These are phyloP conservation scores for Acipenser oxyrinchus DNA, from an alignment of 2,797 vertebrate genomes.

Conservation along the genomic window DNA sequence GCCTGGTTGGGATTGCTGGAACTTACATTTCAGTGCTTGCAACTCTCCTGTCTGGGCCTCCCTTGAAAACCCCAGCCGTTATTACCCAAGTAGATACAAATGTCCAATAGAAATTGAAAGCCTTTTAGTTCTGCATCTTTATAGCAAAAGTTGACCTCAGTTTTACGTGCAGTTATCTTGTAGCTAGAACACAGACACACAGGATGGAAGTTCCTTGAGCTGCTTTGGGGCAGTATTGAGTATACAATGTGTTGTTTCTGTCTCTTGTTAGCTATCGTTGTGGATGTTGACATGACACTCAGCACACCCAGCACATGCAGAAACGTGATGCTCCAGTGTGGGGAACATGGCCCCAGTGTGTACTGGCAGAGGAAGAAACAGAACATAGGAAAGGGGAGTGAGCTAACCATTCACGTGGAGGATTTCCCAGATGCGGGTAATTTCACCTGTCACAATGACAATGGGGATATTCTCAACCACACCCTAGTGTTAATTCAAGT, in stretches of 20 bases:
- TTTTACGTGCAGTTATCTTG: neutral
- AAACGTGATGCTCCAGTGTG: slow-evolving; percentile 16
- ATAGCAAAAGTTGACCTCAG: neutral
- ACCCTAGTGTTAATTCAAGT: slow-evolving; percentile 49
- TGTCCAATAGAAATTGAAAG: too few species aligned
- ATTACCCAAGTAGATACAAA: too few species aligned
- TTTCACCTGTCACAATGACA: slow-evolving; percentile 50
- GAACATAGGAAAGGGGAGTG: slow-evolving; percentile 18
- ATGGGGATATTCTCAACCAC: slow-evolving; percentile 51
- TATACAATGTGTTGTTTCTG: neutral
- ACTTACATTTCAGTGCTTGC: too few species aligned
- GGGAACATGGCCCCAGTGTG: slow-evolving; percentile 13
- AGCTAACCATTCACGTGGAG: slow-evolving; percentile 36
- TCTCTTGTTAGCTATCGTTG: neutral
- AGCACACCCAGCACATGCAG: too few species aligned
- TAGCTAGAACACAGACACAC: neutral
- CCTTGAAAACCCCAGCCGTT: too few species aligned
- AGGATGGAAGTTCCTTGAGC: too few species aligned
- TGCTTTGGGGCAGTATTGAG: too few species aligned
- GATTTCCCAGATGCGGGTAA: slow-evolving; percentile 49
- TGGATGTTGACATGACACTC: neutral
- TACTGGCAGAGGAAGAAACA: slow-evolving; percentile 33
- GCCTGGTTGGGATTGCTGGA: too few species aligned
- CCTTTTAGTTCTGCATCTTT: too few species aligned
- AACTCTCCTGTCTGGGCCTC: too few species aligned